Conservation (phyloP, 2,113 vertebrate species). For the Dasyprocta punctata region DNA sequence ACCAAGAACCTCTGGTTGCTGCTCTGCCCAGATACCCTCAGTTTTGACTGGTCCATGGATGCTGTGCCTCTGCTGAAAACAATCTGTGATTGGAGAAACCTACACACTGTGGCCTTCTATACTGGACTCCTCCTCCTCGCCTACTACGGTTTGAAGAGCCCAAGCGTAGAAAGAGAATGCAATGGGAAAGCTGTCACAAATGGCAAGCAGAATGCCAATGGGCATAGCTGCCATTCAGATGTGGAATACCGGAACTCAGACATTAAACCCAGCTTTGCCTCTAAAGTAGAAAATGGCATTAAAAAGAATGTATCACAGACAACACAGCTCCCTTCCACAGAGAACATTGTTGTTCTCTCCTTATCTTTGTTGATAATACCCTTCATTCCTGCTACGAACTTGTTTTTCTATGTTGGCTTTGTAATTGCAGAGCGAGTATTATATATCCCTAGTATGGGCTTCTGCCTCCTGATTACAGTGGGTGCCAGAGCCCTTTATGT, state of each 20-base stretch:
- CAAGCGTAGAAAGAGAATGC: conserved; percentile 86
- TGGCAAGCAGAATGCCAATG: conserved; percentile 94
- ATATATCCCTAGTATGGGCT: conserved; percentile 99
- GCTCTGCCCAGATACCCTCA: conserved; percentile 96
- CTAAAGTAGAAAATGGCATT: conserved; percentile 92
- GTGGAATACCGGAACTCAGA: conserved; percentile 88
- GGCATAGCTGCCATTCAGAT: conserved; percentile 93
- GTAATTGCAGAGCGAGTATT: conserved; percentile 99
- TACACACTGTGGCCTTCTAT: conserved; percentile 93
- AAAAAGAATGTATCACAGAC: conserved; percentile 87
- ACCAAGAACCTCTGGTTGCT: conserved; percentile 96
- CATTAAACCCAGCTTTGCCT: conserved; percentile 83
- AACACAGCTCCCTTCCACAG: conserved; percentile 93
- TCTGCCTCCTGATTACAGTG: conserved; percentile 96
- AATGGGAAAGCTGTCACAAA: conserved; percentile 93
- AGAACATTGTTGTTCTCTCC: conserved; percentile 94
- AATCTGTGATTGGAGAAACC: conserved; percentile 93
- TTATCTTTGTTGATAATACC: conserved; percentile 95
- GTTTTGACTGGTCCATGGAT: conserved; percentile 99
- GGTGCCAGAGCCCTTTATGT: conserved; percentile 93
- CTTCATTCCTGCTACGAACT: conserved; percentile 97
- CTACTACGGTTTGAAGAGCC: conserved; percentile 90
- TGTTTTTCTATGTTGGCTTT: conserved; percentile 99
- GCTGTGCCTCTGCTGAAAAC: conserved; percentile 95
- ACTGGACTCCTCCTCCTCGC: conserved; percentile 89